Conservation (phyloP, 2,888 invertebrate species). For the Acrobeloides nanus region DNA sequence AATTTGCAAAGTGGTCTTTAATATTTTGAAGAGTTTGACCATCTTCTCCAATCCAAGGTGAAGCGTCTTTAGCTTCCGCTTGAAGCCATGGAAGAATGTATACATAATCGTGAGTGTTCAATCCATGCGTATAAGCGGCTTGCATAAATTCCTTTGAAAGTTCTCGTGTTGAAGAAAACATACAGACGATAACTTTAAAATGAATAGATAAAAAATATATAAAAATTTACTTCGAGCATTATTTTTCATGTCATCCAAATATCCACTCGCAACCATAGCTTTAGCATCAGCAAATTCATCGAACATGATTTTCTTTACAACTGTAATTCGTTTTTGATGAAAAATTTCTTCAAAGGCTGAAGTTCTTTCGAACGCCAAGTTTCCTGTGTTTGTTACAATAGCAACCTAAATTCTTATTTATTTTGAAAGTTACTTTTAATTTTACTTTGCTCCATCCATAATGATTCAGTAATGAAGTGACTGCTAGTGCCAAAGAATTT, state of each 20-base stretch:
- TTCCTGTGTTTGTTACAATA: slow-evolving; percentile 47
- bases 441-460: slow-evolving; percentile 38
- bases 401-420: slow-evolving; percentile 26
- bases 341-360: slow-evolving; percentile 49
- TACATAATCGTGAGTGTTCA: slow-evolving; percentile 47
- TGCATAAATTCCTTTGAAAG: slow-evolving; percentile 49
- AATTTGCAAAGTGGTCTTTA: slow-evolving; percentile 45
- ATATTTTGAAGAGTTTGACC: slow-evolving; percentile 50
- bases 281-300: slow-evolving; percentile 44
- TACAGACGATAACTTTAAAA: slow-evolving; percentile 45
- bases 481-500: slow-evolving; percentile 47
- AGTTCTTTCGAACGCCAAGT: slow-evolving; percentile 42
- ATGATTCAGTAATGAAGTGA: slow-evolving; percentile 43
- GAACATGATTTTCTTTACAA: slow-evolving; percentile 43
- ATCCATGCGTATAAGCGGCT: slow-evolving; percentile 29
- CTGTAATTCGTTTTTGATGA: slow-evolving; percentile 33
- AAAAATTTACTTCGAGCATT: slow-evolving; percentile 36
- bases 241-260: slow-evolving; percentile 39
- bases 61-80: slow-evolving; percentile 44
- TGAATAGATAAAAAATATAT: not conserved
- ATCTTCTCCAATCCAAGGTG: slow-evolving; percentile 50
- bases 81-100: slow-evolving; percentile 50
- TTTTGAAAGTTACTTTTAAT: not conserved
- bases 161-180: slow-evolving; percentile 50
- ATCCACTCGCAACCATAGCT: slow-evolving; percentile 35